phyloP scores from a whole-genome alignment of 2,113 vertebrate species.

The Phoxinus phoxinus region DNA sequence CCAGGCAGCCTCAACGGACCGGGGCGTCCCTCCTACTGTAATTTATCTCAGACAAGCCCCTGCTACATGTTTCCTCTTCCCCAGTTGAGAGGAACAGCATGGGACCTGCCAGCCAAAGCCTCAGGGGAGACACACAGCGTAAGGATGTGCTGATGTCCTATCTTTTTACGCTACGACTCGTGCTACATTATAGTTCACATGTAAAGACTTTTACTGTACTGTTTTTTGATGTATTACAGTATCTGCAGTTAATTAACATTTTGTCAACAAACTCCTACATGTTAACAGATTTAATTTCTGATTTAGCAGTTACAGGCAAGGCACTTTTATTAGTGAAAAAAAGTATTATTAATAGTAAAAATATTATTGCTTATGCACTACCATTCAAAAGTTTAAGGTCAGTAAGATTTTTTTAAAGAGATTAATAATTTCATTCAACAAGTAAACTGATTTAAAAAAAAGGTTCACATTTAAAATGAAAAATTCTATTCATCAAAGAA shows the following conservation, averaged over 20 bases:
- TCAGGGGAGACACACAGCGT: constrained; percentile 26
- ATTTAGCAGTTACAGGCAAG: not conserved
- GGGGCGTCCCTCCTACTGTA: constrained; percentile 69
- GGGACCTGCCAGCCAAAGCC: constrained; percentile 37
- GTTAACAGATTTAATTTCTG: not conserved
- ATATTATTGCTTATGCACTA: too few species aligned
- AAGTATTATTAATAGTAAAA: too few species aligned
- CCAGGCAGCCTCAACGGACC: constrained; percentile 61
- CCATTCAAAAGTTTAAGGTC: too few species aligned
- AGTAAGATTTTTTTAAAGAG: too few species aligned
- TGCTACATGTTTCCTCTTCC: constrained; percentile 60
- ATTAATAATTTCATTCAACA: too few species aligned
- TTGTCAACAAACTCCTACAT: not conserved
- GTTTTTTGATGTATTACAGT: constrained; percentile 19
- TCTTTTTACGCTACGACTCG: not conserved
- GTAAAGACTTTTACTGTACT: not conserved
- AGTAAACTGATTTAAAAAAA: too few species aligned
- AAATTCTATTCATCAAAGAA: too few species aligned
- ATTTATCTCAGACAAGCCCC: constrained; percentile 73
- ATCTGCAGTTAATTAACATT: constrained; percentile 6
- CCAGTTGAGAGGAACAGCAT: constrained; percentile 55
- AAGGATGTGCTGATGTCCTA: constrained; percentile 45
- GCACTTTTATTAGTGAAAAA: too few species aligned
- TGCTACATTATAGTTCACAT: not conserved
- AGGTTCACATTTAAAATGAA: too few species aligned